Conservation (phyloP, 2,113 vertebrate genomes). For the Stigmatopora nigra region DNA sequence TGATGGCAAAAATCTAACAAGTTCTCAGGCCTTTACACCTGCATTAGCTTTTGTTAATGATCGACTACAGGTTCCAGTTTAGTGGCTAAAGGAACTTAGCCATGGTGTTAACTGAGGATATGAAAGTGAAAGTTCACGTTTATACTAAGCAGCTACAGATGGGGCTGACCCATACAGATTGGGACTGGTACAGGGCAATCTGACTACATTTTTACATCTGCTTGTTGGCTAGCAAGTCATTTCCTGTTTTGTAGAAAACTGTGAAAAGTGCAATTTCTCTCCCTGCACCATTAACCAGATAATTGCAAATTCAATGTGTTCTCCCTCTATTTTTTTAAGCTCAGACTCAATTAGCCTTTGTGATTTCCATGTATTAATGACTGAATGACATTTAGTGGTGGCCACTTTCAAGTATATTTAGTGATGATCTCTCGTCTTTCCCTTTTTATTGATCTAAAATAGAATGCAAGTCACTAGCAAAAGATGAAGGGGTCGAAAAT, state of each 20-base stretch:
- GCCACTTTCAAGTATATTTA: slow-evolving; percentile 26
- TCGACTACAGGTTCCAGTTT: no score
- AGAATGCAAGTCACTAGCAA: slow-evolving; percentile 54
- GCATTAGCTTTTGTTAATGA: no score
- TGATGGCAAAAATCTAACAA: no score
- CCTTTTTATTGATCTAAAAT: slow-evolving; percentile 61
- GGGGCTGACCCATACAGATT: no score
- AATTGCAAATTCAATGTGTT: background rate
- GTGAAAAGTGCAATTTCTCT: background rate
- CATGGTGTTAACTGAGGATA: no score
- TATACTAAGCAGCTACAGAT: no score
- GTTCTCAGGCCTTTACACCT: no score
- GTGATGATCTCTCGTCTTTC: slow-evolving; percentile 40
- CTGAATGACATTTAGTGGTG: slow-evolving; percentile 18
- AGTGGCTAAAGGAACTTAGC: no score
- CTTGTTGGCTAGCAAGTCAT: background rate
- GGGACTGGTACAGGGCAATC: no score
- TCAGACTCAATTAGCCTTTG: background rate
- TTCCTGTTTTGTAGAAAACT: background rate
- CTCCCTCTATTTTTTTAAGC: background rate
- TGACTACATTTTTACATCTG: background rate
- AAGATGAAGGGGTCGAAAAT: slow-evolving; percentile 51
- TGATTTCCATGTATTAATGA: background rate
- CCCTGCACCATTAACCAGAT: background rate
- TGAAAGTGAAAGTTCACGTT: no score